Conservation (phyloP, 2,888 invertebrate species). For the Pollenia labialis region DNA sequence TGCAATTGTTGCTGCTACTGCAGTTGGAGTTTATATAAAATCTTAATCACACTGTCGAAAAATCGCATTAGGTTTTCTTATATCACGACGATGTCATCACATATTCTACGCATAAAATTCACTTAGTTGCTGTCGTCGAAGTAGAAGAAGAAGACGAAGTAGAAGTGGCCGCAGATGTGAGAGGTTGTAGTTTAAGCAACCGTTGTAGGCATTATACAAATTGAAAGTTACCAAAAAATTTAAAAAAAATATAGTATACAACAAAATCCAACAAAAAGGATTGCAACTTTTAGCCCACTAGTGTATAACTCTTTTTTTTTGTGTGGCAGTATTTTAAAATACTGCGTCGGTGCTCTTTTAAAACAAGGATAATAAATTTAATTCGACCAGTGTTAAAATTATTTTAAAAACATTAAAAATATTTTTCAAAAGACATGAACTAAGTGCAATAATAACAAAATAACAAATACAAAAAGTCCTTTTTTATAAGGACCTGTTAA, state of each 20-base stretch:
- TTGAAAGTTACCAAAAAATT: slow-evolving; percentile 35
- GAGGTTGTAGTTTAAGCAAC: slow-evolving; percentile 7
- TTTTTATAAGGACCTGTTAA: not conserved
- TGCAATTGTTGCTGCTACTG: slow-evolving; percentile 37
- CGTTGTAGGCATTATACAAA: not conserved
- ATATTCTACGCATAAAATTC: slow-evolving; percentile 75
- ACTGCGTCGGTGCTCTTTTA: not conserved
- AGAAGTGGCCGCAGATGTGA: slow-evolving; percentile 25
- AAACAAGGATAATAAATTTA: slow-evolving; percentile 21
- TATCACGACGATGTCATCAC: slow-evolving; percentile 82
- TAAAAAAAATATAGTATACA: not conserved
- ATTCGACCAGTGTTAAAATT: not conserved
- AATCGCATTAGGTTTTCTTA: slow-evolving; percentile 83
- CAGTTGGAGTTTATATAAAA: slow-evolving; percentile 82
- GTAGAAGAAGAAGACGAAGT: slow-evolving; percentile 34
- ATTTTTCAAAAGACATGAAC: slow-evolving; percentile 3
- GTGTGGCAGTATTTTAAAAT: not conserved
- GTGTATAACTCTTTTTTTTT: not conserved
- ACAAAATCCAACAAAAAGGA: slow-evolving; percentile 31
- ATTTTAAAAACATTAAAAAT: not conserved
- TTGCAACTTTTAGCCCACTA: slow-evolving; percentile 3
- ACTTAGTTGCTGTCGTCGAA: slow-evolving; percentile 61
- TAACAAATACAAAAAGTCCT: slow-evolving; percentile 23
- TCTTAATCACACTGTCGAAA: slow-evolving; percentile 81
- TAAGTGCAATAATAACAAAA: slow-evolving; percentile 46